Evolutionary conservation across 64 coral and sea anemone genomes (phyloP), one percentile per base, ranked within the genome.

Genomic region (Pocillopora damicornis): DNA sequence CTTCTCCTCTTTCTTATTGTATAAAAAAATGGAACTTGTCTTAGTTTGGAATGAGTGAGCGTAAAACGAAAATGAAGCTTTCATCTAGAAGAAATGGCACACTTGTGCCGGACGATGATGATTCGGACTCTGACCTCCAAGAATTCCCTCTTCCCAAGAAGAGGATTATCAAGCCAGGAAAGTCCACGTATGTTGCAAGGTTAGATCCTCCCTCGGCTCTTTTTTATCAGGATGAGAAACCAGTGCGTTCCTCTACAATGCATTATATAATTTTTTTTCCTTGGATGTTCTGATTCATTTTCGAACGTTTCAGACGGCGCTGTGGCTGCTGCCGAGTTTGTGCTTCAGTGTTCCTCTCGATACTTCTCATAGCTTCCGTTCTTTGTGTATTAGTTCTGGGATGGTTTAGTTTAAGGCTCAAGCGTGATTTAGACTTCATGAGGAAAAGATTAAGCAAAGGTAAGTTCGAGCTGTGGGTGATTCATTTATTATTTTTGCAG

Each of bases 101-200:
- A 20, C 82, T 92, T 73, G 60, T 92, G 58, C 77, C 91, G 35
- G 86, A 88, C 45, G 91, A 90, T 74, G 73, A 88, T 56, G 90
- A 92, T 51, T 88, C 91, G 58, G 91, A 92, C 86, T 92, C 91
- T 56, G 91, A 92, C 82, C 56, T 88, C 9, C 86, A 88, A 42
- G 91, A 92, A 86, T 92, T 92, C 51, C 18, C 91, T 5, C 91
- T 92, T 22, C 91, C 91, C 14, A 92, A 92, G 68, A 92, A 83
- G 59, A 88, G 91, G 76, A 88, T 92, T 64, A 77, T 92, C 15
- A 92, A 92, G 73, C 91, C 91, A 1, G 91, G 91, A 4, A 92
- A 88, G 75, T 79, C 61, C 63, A 66, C 91, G 18, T 92, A 88
- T 88, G 60, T 83, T 58, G 86, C 91, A 57, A 92, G 91, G 91